Percentiles rank a stretch among this genome's conserved stretches.
Conservation (phyloP, 2,888 invertebrate genomes). For the Lobophora halterata region DNA sequence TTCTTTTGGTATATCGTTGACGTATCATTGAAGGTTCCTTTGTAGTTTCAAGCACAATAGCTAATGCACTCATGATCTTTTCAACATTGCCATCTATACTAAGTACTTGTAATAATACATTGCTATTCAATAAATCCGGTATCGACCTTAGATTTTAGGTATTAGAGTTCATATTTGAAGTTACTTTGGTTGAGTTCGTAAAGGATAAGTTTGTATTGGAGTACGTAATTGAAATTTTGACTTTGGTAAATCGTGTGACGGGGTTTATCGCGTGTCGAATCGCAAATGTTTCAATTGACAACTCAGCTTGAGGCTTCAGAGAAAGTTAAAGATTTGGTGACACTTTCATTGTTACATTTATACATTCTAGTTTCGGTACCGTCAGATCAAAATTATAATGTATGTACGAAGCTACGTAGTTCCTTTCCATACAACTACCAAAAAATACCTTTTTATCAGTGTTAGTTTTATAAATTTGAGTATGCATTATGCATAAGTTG, state of each 20-base stretch:
- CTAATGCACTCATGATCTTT: conserved; percentile 77
- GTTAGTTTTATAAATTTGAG: too few species aligned
- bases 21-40: conserved; percentile 58
- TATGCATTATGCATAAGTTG: too few species aligned
- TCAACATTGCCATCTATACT: conserved; percentile 75
- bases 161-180: conserved; percentile 27
- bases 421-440: too few species aligned
- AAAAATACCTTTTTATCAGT: too few species aligned
- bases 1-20: conserved; percentile 54
- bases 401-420: too few species aligned
- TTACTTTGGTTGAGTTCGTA: conserved; percentile 3
- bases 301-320: conserved; percentile 53
- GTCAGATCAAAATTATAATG: conserved; percentile 11
- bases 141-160: background rate
- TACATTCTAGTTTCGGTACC: conserved; percentile 11
- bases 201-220: conserved; percentile 29
- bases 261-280: conserved; percentile 60
- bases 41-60: conserved; percentile 59
- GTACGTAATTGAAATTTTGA: conserved; percentile 76
- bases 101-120: conserved; percentile 50
- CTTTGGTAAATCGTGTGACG: conserved; percentile 74
- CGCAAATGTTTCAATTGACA: conserved; percentile 51
- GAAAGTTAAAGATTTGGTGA: conserved; percentile 31
- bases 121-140: conserved; percentile 1
- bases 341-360: conserved; percentile 24